phyloP scores from a whole-genome alignment of 2,888 invertebrate species.

The Archips xylosteana region DNA sequence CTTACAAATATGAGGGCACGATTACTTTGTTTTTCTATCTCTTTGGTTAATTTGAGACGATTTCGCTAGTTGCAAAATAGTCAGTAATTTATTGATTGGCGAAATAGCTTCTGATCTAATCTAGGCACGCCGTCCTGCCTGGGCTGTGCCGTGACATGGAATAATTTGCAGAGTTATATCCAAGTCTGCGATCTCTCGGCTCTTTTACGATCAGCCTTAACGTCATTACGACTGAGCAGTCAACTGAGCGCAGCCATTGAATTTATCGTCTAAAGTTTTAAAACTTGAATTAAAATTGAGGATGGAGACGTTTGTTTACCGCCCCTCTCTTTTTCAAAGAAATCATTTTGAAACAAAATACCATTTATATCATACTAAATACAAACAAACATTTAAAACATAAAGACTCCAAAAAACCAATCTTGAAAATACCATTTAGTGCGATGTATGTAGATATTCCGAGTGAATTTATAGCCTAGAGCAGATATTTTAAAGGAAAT shows the following conservation, averaged over 20 bases:
- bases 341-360: slow-evolving; percentile 2
- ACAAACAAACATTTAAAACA: too few species aligned
- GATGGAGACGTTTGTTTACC: slow-evolving; percentile 1
- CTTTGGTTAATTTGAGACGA: slow-evolving; percentile 1
- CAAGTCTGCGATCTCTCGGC: slow-evolving; percentile 37
- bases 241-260: slow-evolving; percentile 11
- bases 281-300: slow-evolving; percentile 31
- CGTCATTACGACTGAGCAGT: slow-evolving; percentile 31
- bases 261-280: slow-evolving; percentile 29
- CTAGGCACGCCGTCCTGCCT: slow-evolving; percentile 25
- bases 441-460: neutral
- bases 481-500: slow-evolving; percentile 29
- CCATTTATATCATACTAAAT: too few species aligned
- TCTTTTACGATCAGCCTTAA: slow-evolving; percentile 27
- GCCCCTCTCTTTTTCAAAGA: neutral
- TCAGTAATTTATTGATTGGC: slow-evolving; percentile 30
- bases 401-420: too few species aligned
- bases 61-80: slow-evolving; percentile 3
- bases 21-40: slow-evolving; percentile 2
- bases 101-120: slow-evolving; percentile 36
- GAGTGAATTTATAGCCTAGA: slow-evolving; percentile 15
- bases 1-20: neutral
- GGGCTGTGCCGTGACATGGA: slow-evolving; percentile 35
- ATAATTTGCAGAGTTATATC: slow-evolving; percentile 37
- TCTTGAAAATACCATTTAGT: neutral